Evolutionary conservation across 2,113 vertebrate species (phyloP).

Genomic region (Pungitius pungitius): DNA sequence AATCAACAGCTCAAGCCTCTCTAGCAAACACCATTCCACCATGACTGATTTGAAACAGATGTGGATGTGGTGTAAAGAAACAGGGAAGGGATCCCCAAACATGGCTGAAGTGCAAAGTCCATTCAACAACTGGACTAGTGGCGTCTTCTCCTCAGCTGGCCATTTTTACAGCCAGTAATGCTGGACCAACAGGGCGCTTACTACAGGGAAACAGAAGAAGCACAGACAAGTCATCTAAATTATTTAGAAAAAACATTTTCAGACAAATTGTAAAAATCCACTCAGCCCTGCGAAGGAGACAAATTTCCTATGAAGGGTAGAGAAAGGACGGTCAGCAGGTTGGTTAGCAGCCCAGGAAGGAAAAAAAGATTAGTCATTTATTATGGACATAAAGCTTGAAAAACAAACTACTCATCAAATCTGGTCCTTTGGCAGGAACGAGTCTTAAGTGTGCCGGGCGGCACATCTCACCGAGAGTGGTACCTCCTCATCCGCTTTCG

Average conservation of each 20-base stretch:
- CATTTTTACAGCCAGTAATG: neutral
- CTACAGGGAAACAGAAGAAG: slow-evolving; percentile 8
- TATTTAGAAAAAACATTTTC: neutral
- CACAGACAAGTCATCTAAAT: neutral
- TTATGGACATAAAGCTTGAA: neutral
- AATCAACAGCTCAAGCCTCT: neutral
- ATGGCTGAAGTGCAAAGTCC: neutral
- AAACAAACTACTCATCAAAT: neutral
- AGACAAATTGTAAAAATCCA: neutral
- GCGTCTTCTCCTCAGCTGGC: slow-evolving; percentile 1
- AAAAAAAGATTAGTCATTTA: neutral
- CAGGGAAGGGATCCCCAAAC: neutral
- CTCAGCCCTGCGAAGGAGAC: neutral
- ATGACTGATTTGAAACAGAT: neutral
- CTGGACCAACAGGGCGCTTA: slow-evolving; percentile 13
- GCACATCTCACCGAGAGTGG: slow-evolving; percentile 61
- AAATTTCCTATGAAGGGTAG: neutral
- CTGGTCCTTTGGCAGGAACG: slow-evolving; percentile 2
- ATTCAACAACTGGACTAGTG: neutral
- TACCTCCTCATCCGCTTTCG: slow-evolving; percentile 33
- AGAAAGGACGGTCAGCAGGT: no score
- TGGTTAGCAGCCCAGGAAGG: neutral
- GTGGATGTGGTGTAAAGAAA: no score
- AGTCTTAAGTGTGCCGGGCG: neutral
- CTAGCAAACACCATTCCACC: neutral